phyloP scores from a whole-genome alignment of 2,113 vertebrate genomes.

The Origma solitaria region DNA sequence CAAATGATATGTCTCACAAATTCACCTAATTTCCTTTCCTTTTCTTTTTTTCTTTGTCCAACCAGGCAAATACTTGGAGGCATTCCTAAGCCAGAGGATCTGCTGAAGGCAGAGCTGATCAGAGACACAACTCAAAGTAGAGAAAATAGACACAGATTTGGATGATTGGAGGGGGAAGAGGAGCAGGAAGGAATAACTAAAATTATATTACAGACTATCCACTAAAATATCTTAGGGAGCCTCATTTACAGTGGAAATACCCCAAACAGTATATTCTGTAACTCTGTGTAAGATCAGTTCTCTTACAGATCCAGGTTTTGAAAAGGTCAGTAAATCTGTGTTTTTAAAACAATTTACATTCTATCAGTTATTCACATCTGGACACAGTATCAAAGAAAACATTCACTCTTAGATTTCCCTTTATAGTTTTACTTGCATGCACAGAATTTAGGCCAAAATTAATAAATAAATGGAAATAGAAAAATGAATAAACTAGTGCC shows the following conservation, averaged over 20 bases:
- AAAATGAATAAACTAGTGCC: neutral
- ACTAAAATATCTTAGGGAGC: neutral
- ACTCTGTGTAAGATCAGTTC: neutral
- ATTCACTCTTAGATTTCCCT: neutral
- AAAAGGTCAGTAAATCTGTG: neutral
- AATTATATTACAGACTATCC: neutral
- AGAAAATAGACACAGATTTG: neutral
- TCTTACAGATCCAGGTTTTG: neutral
- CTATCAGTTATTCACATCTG: neutral
- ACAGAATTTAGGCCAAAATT: neutral
- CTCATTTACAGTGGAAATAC: neutral
- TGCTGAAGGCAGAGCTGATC: neutral
- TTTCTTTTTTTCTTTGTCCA: neutral
- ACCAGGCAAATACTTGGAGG: neutral
- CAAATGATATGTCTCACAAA: neutral
- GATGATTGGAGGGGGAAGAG: neutral
- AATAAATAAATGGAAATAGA: neutral
- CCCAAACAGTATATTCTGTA: neutral
- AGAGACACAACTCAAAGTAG: neutral
- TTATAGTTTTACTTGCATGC: neutral
- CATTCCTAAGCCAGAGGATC: neutral
- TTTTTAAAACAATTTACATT: neutral
- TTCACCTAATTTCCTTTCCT: neutral
- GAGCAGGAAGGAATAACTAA: neutral
- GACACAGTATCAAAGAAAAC: neutral